Conservation (phyloP, 2,888 invertebrate genomes). For the Meiosimyza decipiens region DNA sequence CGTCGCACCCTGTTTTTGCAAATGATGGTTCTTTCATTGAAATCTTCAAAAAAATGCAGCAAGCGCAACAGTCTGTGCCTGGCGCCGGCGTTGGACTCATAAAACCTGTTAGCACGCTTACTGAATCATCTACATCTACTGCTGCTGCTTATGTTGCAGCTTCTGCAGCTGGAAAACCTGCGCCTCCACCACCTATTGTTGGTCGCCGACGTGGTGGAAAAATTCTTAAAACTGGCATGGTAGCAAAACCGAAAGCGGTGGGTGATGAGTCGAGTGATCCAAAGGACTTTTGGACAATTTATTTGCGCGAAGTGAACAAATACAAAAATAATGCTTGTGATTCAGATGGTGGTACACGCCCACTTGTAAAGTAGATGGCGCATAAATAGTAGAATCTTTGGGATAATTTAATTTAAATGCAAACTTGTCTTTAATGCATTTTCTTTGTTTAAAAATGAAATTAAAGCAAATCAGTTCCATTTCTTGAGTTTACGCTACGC, state of each 20-base stretch:
- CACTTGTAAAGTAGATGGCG: constrained; percentile 84
- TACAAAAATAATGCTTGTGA: constrained; percentile 93
- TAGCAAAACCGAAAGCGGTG: constrained; percentile 83
- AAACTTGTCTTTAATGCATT: constrained; percentile 4
- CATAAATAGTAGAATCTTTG: background rate
- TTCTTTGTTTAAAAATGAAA: constrained; percentile 9
- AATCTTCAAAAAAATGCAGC: constrained; percentile 87
- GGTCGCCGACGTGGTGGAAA: constrained; percentile 88
- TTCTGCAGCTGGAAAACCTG: constrained; percentile 55
- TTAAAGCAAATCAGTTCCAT: constrained; percentile 33
- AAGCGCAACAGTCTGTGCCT: constrained; percentile 65
- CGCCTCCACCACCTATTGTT: constrained; percentile 71
- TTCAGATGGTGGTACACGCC: constrained; percentile 89
- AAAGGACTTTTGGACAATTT: constrained; percentile 92
- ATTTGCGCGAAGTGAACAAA: constrained; percentile 92
- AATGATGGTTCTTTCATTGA: constrained; percentile 93
- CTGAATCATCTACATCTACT: constrained; percentile 47
- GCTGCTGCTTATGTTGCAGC: constrained; percentile 57
- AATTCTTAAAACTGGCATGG: constrained; percentile 89
- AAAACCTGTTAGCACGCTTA: constrained; percentile 40
- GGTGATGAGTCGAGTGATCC: constrained; percentile 69
- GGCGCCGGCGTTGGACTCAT: too few relatives aligned
- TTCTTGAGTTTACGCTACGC: constrained; percentile 29
- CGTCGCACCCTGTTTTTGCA: constrained; percentile 66
- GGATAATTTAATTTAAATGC: background rate